Percentiles rank a stretch among this genome's conserved stretches.
Evolutionary conservation across 2,888 invertebrate genomes (phyloP).

Genomic region (Malacosoma neustria): DNA sequence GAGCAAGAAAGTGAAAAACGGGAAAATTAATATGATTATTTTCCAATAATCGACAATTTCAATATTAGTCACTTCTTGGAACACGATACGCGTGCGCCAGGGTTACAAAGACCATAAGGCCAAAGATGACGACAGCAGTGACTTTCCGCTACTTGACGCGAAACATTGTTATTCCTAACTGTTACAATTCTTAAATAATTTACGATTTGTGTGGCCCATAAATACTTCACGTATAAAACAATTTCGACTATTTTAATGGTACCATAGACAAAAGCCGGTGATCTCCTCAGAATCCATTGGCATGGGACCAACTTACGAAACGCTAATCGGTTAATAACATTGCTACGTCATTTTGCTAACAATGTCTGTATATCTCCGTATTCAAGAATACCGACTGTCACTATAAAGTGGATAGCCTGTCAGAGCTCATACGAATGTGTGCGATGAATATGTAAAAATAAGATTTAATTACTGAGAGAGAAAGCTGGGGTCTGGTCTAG

Average conservation of each 20-base stretch:
- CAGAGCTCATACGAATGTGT: no score
- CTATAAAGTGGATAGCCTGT: no score
- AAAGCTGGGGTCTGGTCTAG: no score
- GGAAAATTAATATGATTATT: no score
- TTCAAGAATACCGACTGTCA: no score
- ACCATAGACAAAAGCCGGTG: constrained; percentile 3
- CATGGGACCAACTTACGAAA: constrained; percentile 19
- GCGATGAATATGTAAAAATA: no score
- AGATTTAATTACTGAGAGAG: no score
- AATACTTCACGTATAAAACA: constrained; percentile 3
- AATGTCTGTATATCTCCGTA: no score
- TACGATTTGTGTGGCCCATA: background rate
- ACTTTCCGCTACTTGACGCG: background rate
- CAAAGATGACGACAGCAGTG: background rate
- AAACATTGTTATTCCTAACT: background rate
- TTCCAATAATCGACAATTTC: no score
- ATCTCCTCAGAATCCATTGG: constrained; percentile 18
- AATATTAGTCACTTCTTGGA: no score
- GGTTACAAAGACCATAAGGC: background rate
- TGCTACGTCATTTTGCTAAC: constrained; percentile 2
- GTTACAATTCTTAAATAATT: background rate
- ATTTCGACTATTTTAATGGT: constrained; percentile 5
- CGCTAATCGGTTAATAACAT: constrained; percentile 1
- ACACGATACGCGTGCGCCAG: no score
- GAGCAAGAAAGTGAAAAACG: no score